phyloP scores from a whole-genome alignment of 2,113 vertebrate species.

The Petaurus breviceps region DNA sequence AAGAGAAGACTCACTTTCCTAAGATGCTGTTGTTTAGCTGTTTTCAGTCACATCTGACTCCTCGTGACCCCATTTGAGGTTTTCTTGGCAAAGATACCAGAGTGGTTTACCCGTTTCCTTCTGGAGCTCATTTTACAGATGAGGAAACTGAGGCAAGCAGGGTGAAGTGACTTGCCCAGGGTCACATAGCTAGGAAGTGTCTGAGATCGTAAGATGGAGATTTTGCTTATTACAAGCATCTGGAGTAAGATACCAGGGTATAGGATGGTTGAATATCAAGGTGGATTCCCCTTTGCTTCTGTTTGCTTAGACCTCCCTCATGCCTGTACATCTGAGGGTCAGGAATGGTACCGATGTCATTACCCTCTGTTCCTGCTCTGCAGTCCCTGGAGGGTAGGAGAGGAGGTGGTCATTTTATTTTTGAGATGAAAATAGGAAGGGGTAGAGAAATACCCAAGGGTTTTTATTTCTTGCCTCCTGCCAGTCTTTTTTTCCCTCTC shows the following conservation, averaged over 20 bases:
- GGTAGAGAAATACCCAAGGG: constrained; percentile 46
- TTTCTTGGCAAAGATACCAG: background rate
- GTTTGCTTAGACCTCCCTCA: background rate
- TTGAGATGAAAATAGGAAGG: constrained; percentile 46
- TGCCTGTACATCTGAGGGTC: background rate
- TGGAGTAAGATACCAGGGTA: background rate
- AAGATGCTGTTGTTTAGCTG: background rate
- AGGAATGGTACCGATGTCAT: too few relatives aligned
- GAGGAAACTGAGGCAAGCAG: background rate
- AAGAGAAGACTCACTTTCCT: background rate
- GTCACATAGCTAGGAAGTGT: background rate
- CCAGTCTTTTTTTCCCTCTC: constrained; percentile 26
- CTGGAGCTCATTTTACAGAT: background rate
- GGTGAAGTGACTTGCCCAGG: background rate
- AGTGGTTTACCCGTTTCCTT: background rate
- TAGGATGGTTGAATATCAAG: background rate
- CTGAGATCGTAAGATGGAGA: background rate
- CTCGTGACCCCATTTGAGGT: background rate
- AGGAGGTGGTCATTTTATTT: constrained; percentile 38
- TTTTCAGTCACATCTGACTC: background rate
- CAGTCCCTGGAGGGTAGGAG: background rate
- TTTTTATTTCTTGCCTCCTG: constrained; percentile 57
- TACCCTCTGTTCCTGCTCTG: background rate
- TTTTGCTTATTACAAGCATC: background rate
- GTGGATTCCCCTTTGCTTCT: background rate